A percentile compares a stretch with the other conserved stretches of the same genome.
phyloP scores from a whole-genome alignment of 2,888 invertebrate species.

The Rhagonycha lutea region DNA sequence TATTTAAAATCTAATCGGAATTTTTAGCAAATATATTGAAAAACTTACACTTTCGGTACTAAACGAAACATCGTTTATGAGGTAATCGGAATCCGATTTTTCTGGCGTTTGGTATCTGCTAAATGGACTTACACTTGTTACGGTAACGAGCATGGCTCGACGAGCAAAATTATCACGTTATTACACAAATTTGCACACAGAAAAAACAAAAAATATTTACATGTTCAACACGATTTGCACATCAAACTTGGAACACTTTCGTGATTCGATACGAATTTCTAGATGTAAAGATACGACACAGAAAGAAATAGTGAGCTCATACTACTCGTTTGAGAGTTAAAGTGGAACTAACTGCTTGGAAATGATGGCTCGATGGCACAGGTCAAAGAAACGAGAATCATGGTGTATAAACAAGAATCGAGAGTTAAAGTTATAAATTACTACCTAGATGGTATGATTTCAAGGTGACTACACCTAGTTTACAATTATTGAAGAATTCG shows the following conservation, averaged over 20 bases:
- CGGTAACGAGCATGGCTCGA: slow-evolving; percentile 48
- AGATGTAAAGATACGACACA: background rate
- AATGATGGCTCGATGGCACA: background rate
- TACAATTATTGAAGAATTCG: background rate
- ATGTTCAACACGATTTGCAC: background rate
- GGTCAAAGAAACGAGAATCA: slow-evolving; percentile 3
- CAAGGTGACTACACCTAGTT: slow-evolving; percentile 1
- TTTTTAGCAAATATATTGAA: background rate
- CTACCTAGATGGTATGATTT: background rate
- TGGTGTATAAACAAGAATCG: slow-evolving; percentile 3
- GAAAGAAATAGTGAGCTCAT: background rate
- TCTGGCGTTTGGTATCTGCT: slow-evolving; percentile 41
- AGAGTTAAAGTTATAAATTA: slow-evolving; percentile 2
- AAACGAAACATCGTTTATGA: slow-evolving; percentile 43
- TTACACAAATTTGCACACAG: background rate
- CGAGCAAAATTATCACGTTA: background rate
- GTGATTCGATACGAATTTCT: background rate
- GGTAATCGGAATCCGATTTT: slow-evolving; percentile 39
- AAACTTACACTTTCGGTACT: slow-evolving; percentile 48
- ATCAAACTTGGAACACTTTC: background rate
- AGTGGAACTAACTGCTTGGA: background rate
- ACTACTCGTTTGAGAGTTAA: background rate
- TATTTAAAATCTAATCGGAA: background rate
- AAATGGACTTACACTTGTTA: slow-evolving; percentile 48
- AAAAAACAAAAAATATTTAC: background rate